A percentile compares a stretch with the other conserved stretches of the same genome.
Evolutionary conservation across 2,888 invertebrate species (phyloP).

Genomic region (Coenonympha glycerion): DNA sequence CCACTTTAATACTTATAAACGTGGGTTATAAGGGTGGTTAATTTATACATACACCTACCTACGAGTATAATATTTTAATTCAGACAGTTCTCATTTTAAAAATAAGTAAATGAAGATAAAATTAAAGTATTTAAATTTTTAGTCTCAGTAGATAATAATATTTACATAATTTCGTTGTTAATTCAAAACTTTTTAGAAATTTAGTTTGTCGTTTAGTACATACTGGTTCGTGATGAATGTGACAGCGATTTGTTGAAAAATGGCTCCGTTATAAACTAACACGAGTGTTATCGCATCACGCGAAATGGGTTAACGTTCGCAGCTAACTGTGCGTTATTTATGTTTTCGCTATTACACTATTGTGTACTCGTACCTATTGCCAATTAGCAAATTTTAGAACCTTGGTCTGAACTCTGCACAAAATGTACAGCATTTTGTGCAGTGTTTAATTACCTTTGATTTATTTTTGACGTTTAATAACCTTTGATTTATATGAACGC

Average conservation of each 20-base stretch:
- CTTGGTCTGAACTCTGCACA: background rate
- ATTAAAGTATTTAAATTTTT: no score
- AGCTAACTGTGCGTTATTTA: background rate
- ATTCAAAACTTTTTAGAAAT: conserved; percentile 1
- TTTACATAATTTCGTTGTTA: no score
- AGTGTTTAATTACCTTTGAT: no score
- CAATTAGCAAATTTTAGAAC: background rate
- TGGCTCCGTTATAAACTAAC: conserved; percentile 23
- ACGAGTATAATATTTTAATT: no score
- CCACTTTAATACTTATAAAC: no score
- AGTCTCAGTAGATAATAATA: no score
- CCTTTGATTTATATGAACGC: background rate
- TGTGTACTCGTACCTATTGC: background rate
- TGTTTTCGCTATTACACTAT: no score
- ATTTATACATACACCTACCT: no score
- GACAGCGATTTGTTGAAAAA: conserved; percentile 31
- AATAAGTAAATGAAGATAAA: no score
- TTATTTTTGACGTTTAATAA: no score
- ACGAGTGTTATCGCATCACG: conserved; percentile 14
- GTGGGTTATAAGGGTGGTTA: no score
- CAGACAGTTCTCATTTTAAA: no score
- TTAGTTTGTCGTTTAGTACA: conserved; percentile 7
- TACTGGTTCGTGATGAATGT: conserved; percentile 30
- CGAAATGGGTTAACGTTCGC: conserved; percentile 18
- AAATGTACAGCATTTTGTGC: background rate